Percentiles rank a stretch among this genome's conserved stretches.
Evolutionary conservation across 1,140 invertebrate genomes (phyloP).

Genomic region (Mercenaria mercenaria): DNA sequence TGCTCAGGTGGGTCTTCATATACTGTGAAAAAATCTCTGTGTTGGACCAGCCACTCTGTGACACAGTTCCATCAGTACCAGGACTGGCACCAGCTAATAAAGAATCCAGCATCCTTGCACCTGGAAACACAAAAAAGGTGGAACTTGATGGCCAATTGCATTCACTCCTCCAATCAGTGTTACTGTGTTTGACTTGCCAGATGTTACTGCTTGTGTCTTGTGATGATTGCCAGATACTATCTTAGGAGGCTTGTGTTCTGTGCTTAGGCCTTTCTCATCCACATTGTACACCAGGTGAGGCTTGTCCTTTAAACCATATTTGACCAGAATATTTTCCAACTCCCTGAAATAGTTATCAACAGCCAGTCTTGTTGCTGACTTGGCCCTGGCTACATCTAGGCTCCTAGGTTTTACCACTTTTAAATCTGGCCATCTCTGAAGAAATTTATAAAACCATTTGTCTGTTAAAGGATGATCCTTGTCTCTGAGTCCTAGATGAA

Average conservation of each 20-base stretch:
- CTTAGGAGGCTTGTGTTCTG: constrained; percentile 79
- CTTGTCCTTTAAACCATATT: constrained; percentile 69
- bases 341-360: constrained; percentile 23
- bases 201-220: constrained; percentile 80
- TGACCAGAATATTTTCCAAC: constrained; percentile 7
- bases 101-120: constrained; percentile 78
- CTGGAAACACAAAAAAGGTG: constrained; percentile 85
- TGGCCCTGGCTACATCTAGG: neutral
- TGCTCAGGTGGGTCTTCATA: constrained; percentile 12
- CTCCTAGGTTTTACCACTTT: neutral
- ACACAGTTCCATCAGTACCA: constrained; percentile 20
- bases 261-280: constrained; percentile 85
- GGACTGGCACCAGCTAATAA: constrained; percentile 25
- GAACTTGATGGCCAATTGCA: constrained; percentile 79
- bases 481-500: no score
- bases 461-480: no score
- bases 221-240: neutral
- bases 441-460: no score
- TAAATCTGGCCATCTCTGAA: no score
- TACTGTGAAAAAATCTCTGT: constrained; percentile 25
- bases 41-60: constrained; percentile 56
- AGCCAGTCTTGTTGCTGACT: neutral
- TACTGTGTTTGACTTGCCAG: constrained; percentile 84
- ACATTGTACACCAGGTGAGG: constrained; percentile 83
- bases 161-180: constrained; percentile 84